Evolutionary conservation across 2,888 invertebrate species (phyloP).

Genomic region (Baronia brevicornis): DNA sequence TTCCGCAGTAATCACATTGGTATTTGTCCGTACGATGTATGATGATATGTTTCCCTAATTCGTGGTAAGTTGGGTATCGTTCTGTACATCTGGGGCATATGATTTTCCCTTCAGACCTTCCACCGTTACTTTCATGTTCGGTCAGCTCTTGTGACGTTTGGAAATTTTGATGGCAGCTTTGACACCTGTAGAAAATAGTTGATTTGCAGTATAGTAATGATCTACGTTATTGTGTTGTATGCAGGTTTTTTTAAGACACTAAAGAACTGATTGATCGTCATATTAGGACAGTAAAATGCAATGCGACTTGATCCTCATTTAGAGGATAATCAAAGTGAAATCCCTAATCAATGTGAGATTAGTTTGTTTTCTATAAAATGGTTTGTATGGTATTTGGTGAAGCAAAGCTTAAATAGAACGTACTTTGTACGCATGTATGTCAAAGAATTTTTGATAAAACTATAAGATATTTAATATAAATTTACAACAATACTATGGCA

Average conservation of each 20-base stretch:
- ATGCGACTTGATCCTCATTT: too few relatives aligned
- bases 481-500: too few relatives aligned
- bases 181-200: conserved; percentile 39
- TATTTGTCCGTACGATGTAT: conserved; percentile 51
- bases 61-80: conserved; percentile 60
- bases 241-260: too few relatives aligned
- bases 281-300: too few relatives aligned
- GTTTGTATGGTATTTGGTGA: too few relatives aligned
- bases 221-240: too few relatives aligned
- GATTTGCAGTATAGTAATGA: too few relatives aligned
- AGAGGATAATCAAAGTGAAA: too few relatives aligned
- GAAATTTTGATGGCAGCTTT: conserved; percentile 63
- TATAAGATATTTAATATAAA: too few relatives aligned
- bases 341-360: not conserved
- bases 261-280: too few relatives aligned
- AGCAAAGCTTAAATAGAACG: conserved; percentile 2
- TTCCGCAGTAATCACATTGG: conserved; percentile 66
- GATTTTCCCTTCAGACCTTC: conserved; percentile 59
- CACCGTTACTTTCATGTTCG: conserved; percentile 62
- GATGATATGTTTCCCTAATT: conserved; percentile 54
- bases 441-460: too few relatives aligned
- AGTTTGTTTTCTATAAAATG: not conserved
- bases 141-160: conserved; percentile 58
- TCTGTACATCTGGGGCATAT: conserved; percentile 58
- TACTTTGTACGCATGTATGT: too few relatives aligned